Base-by-base conservation (phyloP, 1,140 invertebrate genomes). In the Sminthurides bifidus region DNA sequence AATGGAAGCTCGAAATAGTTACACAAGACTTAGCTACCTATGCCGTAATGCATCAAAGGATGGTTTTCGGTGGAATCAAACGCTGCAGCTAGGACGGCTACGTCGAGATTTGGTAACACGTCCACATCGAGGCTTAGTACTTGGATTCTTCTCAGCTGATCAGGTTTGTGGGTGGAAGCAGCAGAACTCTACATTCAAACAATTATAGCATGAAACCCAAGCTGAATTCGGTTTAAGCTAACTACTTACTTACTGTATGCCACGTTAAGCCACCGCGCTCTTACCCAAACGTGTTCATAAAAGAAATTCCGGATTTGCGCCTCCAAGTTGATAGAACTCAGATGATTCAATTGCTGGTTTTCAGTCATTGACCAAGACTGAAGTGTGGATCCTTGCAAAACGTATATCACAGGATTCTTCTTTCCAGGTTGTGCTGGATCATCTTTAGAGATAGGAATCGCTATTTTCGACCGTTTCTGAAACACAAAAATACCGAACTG, bases 301-400 rank as follows among this genome's bases (percentile, higher is more conserved):
- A 82, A 77, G 15, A 74, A 69, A 61, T 83, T 81, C 29, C 75
- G 74, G 41, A 83, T 70, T 43, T 77, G 70, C 50, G 77, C 73
- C 31, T 79, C 76, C 31, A 83, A 73, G 67, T 84, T 81, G 41
- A 76, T 72, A 56, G 83, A 78, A 64, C 77, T 81, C 40, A 81
- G 67, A 21, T 49, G 46, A 58, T 83, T 38, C 31, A 55, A 40
- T 59, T 61, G 56, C 14, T 67, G 60, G 10, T 74, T 71, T 4
- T 70, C 65, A 26, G 68, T 67, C 53, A 83, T 70, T 3, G 69
- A 66, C 83, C 83, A 86, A 66, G 81, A 83, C 67, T 85, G 83
- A 12, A 85, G 64, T 24, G 75, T 75, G 44, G 77, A 76, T 1
- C 80, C 82, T 40, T 80, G 78, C 10, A 85, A 69, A 41, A 85